Evolutionary conservation across 1,140 invertebrate genomes (phyloP), one percentile per base, ranked within the genome.

Genomic region (Leptoteleia sp.): DNA sequence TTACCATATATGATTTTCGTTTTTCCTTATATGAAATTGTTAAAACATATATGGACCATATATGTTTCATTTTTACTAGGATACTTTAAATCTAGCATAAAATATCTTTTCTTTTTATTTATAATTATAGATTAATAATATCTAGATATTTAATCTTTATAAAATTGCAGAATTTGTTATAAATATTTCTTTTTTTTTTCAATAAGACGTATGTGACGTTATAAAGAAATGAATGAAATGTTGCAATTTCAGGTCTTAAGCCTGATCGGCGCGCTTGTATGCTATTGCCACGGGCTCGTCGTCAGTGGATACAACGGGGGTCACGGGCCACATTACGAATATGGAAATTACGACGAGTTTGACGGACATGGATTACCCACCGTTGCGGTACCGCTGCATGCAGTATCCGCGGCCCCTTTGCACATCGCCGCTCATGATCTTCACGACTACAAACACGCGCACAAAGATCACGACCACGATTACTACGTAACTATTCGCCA

Each of bases 361-460:
- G 85, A 85, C 17, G 82, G 79, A 25, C 88, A 89, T 57, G 80
- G 86, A 6, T 52, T 89, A n/a, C 88, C 88, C 1, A 89, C 87
- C 0, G 87, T 89, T 12, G 87, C 86, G 1, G 87, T 89, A 7
- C 88, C 88, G 29, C 70, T 89, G n/a, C 88, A 89, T 59, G 48
- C 88, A 5, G 88, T 89, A n/a, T 89, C 88, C 31, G 88, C 88
- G 0, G 79, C 85, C 0, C 87, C 87, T 0, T 67, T 87, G 1
- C 85, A 87, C 47, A 12, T 81, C n/a, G 42, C 61, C 15, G 62
- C 59, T 6, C 85, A 89, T 57, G 81, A 81, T 25, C 15, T 83
- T 9, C 84, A 88, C 17, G 71, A 64, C 9, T 78, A 81, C 47
- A 77, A 84, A 7, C 80, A 79, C 31, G 75, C 81, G 15, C 81